Evolutionary conservation across 2,797 vertebrate genomes (phyloP), one percentile per base, ranked within the genome.

Genomic region (Lacerta bilineata): DNA sequence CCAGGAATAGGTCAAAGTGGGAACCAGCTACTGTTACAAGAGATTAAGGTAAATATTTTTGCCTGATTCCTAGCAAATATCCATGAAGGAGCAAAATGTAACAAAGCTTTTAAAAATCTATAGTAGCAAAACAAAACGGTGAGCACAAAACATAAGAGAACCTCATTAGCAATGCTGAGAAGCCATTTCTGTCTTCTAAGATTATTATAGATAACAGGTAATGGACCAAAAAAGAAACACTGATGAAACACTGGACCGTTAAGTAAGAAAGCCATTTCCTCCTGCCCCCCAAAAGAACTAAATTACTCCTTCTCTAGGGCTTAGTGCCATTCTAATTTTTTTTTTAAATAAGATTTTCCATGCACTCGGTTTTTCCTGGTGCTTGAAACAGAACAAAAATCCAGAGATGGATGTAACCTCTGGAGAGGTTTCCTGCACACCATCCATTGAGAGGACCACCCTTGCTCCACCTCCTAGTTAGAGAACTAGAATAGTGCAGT

Each of bases 161-260:
- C 75, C 18, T 85, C 59, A 55, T 27, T 11, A 59, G 7, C 61
- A 85, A 69, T 29, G 9, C 2, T 0, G 71, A 0, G 2, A 18
- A 72, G 8, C 3, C 8, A 17, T 66, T 68, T 1, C 27, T 88
- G 80, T 55, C 59, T 23, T 59, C 39, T 13, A 10, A 87, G 69
- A 71, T 66, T 15, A 89, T 36, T 0, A 0, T 8, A 46, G 71
- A 43, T 25, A 84, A 25, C 27, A 91, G 11, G 85, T 85, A 90
- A 94, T 90, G 78, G 91, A 89, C 68, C 46, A 78, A 82, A 82
- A 77, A 13, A 81, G 8, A 87, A 80, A 87, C 77, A 86, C 2
- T 61, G 77, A 29, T 75, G 82, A 85, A 74, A 36, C 74, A 3
- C 3, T 11, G 87, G 80, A 61, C 81, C 89, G 72, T 46, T 88